Conservation (phyloP, 35 echinoderm and acorn worm genomes). For the Apostichopus californicus region DNA sequence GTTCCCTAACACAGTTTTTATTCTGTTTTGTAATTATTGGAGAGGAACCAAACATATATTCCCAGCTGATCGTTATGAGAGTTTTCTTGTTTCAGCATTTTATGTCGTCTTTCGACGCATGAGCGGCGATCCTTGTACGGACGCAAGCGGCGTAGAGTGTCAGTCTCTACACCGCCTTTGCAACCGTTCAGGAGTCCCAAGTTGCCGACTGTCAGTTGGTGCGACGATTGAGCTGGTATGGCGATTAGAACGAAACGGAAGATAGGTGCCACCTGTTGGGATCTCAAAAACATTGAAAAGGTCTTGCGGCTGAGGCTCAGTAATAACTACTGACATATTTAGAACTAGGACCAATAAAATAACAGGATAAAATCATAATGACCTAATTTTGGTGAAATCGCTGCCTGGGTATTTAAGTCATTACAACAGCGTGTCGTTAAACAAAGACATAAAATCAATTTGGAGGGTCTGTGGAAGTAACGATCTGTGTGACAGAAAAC, state of each 20-base stretch:
- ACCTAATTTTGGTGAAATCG: slow-evolving; percentile 44
- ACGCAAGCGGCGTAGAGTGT: slow-evolving; percentile 31
- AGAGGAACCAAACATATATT: not conserved
- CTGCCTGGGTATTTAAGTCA: slow-evolving; percentile 43
- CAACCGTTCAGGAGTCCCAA: slow-evolving; percentile 11
- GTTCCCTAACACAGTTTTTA: too few species aligned
- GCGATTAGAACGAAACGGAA: not conserved
- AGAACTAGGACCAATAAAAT: slow-evolving; percentile 17
- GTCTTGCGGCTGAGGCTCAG: slow-evolving; percentile 5
- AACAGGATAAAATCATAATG: slow-evolving; percentile 13
- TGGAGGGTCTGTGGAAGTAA: slow-evolving; percentile 45
- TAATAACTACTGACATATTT: slow-evolving; percentile 48
- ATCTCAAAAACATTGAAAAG: not conserved
- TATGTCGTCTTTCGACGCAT: slow-evolving; percentile 20
- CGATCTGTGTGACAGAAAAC: slow-evolving; percentile 47
- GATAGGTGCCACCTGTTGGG: slow-evolving; percentile 40
- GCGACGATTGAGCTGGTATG: slow-evolving; percentile 37
- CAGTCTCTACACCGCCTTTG: not conserved
- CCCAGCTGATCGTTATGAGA: slow-evolving; percentile 1
- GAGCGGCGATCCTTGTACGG: slow-evolving; percentile 15
- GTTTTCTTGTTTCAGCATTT: not conserved
- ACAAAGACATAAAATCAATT: slow-evolving; percentile 54
- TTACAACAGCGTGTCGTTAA: slow-evolving; percentile 40
- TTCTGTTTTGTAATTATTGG: not conserved
- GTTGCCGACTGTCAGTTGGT: slow-evolving; percentile 18